Evolutionary conservation across 1,140 invertebrate species (phyloP).

Genomic region (Lepidurus packardi): DNA sequence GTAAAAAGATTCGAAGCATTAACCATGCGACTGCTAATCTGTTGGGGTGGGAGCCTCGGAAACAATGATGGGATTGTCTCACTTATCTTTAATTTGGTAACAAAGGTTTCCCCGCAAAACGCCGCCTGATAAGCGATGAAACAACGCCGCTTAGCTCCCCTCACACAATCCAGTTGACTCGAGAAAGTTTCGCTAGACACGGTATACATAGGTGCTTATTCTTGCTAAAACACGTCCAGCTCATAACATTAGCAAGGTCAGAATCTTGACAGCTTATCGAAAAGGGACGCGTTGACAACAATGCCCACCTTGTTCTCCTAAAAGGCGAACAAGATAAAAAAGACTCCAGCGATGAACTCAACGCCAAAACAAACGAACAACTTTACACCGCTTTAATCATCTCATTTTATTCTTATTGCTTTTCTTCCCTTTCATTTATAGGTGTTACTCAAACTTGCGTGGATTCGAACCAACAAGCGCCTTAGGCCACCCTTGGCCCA

Average conservation of each 20-base stretch:
- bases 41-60: neutral
- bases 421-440: neutral
- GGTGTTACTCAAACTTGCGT: neutral
- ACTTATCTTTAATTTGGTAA: slow-evolving; percentile 19
- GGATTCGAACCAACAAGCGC: neutral
- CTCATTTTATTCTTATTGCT: neutral
- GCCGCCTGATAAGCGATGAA: slow-evolving; percentile 3
- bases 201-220: slow-evolving; percentile 16
- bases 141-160: neutral
- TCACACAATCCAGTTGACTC: neutral
- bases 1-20: neutral
- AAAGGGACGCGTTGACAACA: slow-evolving; percentile 4
- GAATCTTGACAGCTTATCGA: slow-evolving; percentile 21
- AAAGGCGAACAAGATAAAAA: neutral
- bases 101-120: neutral
- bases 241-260: slow-evolving; percentile 5
- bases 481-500: neutral
- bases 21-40: neutral
- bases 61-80: neutral
- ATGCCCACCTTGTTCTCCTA: slow-evolving; percentile 16
- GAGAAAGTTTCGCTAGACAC: neutral
- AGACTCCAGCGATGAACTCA: neutral
- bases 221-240: neutral
- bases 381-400: neutral
- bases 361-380: slow-evolving; percentile 2